Evolutionary conservation across 2,888 invertebrate genomes (phyloP).

Genomic region (Synanthedon myopaeformis): DNA sequence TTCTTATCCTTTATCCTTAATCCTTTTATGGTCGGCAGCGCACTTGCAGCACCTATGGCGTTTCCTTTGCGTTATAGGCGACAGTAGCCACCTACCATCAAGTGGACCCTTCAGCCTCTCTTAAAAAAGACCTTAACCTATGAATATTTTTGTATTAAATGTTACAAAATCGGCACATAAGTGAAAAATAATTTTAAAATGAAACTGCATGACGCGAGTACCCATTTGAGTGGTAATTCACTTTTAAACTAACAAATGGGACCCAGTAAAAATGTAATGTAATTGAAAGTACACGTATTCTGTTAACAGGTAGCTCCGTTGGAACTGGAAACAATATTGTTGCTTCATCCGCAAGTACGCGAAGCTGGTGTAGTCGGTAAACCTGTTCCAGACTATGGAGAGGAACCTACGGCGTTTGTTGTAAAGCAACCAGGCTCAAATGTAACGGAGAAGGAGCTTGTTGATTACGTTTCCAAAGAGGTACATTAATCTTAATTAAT

Average conservation of each 20-base stretch:
- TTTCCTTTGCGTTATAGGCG: no score
- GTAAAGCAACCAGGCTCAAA: conserved; percentile 68
- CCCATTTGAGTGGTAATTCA: not conserved
- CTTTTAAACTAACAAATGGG: not conserved
- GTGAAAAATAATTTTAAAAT: no score
- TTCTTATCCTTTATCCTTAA: no score
- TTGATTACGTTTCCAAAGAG: conserved; percentile 58
- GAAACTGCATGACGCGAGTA: no score
- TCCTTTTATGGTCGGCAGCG: no score
- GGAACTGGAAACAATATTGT: conserved; percentile 82
- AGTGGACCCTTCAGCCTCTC: no score
- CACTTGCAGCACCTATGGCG: no score
- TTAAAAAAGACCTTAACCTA: no score
- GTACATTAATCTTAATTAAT: no score
- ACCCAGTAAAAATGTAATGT: not conserved
- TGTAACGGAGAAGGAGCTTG: conserved; percentile 68
- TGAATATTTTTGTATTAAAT: no score
- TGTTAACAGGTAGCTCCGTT: conserved; percentile 78
- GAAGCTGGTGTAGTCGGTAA: conserved; percentile 85
- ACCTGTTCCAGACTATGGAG: conserved; percentile 75
- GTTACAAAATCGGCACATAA: no score
- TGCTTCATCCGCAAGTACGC: conserved; percentile 75
- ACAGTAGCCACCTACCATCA: no score
- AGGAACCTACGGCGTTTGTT: conserved; percentile 79
- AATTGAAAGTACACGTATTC: conserved; percentile 25